Evolutionary conservation across 2,797 vertebrate species (phyloP), one percentile per base, ranked within the genome.

Genomic region (Pseudochaenichthys georgianus): DNA sequence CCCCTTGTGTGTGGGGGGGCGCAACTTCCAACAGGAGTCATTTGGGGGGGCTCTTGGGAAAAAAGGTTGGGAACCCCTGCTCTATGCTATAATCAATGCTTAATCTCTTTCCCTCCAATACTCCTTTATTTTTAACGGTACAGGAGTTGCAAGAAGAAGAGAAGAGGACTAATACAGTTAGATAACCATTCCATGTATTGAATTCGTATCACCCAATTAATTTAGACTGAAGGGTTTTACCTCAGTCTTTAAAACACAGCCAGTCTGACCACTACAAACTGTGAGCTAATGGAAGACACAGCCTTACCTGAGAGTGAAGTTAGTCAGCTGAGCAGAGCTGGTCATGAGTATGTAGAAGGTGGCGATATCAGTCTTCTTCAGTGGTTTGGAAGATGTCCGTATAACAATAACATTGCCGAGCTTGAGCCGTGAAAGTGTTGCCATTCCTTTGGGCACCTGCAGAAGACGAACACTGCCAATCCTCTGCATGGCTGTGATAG

Each of bases 221-320:
- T 60, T 64, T 43, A 6, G 61, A 51, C 60, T 43, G 13, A 23
- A 64, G n/a, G 16, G 34, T 41, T 41, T 51, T 15, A 43, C 41
- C 23, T 50, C 12, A 17, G 19, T 5, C 12, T 19, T 13, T 45
- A 46, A 15, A 17, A 3, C 17, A 34, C 7, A 42, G 17, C 15
- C 55, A 16, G 5, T 3, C 34, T 64, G 42, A 48, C 15, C 42
- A 4, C n/a, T 41, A 1, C 48, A 68, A 50, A 42, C 12, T 46
- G 12, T 5, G 28, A 55, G 9, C 34, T 4, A 13, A 28, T 19
- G 66, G 13, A 46, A 72, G 21, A 12, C 21, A 23, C 19, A 3
- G 5, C 73, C 95, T 95, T 93, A 99, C 98, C 97, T 96, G 72
- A 99, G 90, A 0, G 96, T 99, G 92, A 99, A 99, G 86, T 91